Evolutionary conservation across 2,888 invertebrate genomes (phyloP).

Genomic region (Pachydiplax longipennis): DNA sequence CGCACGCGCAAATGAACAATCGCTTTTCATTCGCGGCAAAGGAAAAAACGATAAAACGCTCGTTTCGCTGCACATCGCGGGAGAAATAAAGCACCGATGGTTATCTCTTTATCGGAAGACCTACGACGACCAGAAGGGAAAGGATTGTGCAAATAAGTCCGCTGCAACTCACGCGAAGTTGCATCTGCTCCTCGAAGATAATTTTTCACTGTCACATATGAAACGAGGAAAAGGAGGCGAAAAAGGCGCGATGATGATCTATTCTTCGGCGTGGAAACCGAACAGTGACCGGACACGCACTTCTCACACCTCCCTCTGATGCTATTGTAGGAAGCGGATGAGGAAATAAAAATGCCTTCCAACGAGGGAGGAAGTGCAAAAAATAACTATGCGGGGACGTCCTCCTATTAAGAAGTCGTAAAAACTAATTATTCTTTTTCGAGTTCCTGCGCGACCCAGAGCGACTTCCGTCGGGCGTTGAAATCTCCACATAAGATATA

Average conservation of each 20-base stretch:
- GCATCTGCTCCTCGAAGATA: neutral
- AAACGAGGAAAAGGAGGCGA: neutral
- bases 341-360: neutral
- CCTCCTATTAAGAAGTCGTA: too few species aligned
- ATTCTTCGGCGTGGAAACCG: neutral
- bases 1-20: neutral
- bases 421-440: too few species aligned
- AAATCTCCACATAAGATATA: too few species aligned
- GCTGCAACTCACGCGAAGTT: neutral
- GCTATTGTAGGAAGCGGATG: neutral
- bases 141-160: neutral
- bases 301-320: neutral
- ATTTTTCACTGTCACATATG: neutral
- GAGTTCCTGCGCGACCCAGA: too few species aligned
- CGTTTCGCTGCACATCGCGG: neutral
- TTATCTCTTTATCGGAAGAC: neutral
- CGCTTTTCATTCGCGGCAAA: neutral
- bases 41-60: neutral
- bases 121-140: neutral
- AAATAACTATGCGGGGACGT: neutral
- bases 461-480: too few species aligned
- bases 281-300: neutral
- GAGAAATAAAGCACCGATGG: neutral
- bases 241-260: neutral
- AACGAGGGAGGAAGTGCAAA: neutral